These are phyloP conservation scores for Acyrthosiphon pisum DNA, from an alignment of 1,140 invertebrate species.

Conservation along the genomic window DNA sequence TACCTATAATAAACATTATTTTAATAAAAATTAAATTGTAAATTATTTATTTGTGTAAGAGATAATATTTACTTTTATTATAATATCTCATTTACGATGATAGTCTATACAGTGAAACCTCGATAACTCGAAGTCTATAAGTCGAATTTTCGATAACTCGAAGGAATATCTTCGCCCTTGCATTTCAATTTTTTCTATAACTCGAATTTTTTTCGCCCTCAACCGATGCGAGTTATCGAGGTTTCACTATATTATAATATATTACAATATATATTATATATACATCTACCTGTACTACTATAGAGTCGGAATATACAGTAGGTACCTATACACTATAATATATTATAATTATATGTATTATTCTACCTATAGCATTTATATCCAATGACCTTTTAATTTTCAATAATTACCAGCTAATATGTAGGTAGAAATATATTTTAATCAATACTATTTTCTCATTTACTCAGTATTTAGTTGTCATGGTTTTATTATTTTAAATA, in stretches of 20 bases:
- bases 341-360: not conserved
- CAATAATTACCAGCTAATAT: not conserved
- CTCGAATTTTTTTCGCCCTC: too few relatives aligned
- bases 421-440: not conserved
- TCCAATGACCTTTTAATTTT: not conserved
- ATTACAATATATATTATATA: too few relatives aligned
- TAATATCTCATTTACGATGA: not conserved
- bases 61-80: not conserved
- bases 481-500: constrained; percentile 24
- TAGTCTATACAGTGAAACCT: too few relatives aligned
- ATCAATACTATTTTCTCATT: constrained; percentile 17
- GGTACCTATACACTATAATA: not conserved
- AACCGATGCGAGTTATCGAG: too few relatives aligned
- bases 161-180: too few relatives aligned
- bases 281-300: too few relatives aligned
- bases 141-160: too few relatives aligned
- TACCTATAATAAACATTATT: not conserved
- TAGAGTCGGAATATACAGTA: too few relatives aligned
- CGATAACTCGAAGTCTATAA: too few relatives aligned
- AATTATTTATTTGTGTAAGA: not conserved
- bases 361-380: not conserved
- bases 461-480: constrained; percentile 2
- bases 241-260: too few relatives aligned
- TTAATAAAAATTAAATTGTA: not conserved
- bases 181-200: too few relatives aligned